A percentile compares a stretch with the other conserved stretches of the same genome.
These are phyloP conservation scores for Sebastiscus tertius DNA, from an alignment of 2,797 vertebrate genomes.

Conservation along the genomic window DNA sequence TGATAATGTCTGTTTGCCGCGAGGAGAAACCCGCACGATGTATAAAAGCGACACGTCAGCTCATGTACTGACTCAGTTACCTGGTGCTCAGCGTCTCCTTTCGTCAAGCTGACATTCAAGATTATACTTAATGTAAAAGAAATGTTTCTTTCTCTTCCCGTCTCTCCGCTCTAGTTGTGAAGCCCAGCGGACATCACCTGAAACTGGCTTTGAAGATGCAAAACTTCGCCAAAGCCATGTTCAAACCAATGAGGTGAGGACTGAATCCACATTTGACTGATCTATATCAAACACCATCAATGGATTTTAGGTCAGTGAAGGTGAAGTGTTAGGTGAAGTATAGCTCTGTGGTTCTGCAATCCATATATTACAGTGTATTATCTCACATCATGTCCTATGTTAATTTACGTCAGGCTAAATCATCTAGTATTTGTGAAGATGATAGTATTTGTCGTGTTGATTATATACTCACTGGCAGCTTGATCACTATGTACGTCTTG, in stretches of 20 bases:
- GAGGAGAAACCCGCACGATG: no score
- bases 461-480: conserved; percentile 10
- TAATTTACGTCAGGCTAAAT: neutral
- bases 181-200: conserved; percentile 95
- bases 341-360: neutral
- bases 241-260: conserved; percentile 97
- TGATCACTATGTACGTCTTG: conserved; percentile 3
- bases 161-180: conserved; percentile 86
- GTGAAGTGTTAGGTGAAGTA: neutral
- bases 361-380: neutral
- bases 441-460: conserved; percentile 1
- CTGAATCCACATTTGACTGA: neutral
- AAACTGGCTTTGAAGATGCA: conserved; percentile 92
- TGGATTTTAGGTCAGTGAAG: neutral
- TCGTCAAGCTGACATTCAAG: neutral
- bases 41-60: no score
- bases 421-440: conserved; percentile 5
- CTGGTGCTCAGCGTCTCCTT: conserved; percentile 1
- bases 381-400: neutral
- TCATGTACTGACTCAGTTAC: neutral
- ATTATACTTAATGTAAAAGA: neutral
- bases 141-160: neutral
- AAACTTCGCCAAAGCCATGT: conserved; percentile 96
- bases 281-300: neutral
- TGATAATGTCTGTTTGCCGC: no score